phyloP scores from a whole-genome alignment of 2,888 invertebrate genomes.

The Blastobasis lacticolella region DNA sequence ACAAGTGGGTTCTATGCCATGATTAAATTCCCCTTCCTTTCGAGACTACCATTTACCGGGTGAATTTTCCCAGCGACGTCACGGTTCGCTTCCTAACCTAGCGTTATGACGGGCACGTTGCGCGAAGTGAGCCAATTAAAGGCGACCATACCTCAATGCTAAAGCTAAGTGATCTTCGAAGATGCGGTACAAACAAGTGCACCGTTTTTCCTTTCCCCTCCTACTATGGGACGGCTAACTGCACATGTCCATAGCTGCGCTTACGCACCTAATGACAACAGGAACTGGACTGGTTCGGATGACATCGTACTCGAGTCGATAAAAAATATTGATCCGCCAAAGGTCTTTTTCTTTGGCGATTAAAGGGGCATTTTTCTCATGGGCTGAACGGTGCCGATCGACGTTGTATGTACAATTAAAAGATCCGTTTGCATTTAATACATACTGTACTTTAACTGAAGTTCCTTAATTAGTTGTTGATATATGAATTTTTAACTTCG shows the following conservation, averaged over 20 bases:
- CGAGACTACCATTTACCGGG: too few relatives aligned
- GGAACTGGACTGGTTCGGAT: constrained; percentile 39
- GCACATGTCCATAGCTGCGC: background rate
- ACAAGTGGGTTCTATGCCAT: too few relatives aligned
- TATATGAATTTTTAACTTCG: too few relatives aligned
- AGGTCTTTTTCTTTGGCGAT: background rate
- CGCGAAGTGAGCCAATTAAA: background rate
- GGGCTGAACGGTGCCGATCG: background rate
- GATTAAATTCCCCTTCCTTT: too few relatives aligned
- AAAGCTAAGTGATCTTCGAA: constrained; percentile 1
- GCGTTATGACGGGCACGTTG: background rate
- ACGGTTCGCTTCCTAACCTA: background rate
- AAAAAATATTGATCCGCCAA: constrained; percentile 18
- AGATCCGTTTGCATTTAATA: too few relatives aligned
- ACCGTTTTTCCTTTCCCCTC: constrained; percentile 8
- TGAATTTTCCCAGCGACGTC: too few relatives aligned
- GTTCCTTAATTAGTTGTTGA: too few relatives aligned
- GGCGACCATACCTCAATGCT: background rate
- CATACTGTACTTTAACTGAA: too few relatives aligned
- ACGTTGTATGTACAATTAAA: too few relatives aligned
- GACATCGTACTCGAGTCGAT: constrained; percentile 16
- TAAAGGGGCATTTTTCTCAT: background rate
- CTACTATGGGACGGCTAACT: constrained; percentile 2
- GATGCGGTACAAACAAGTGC: constrained; percentile 7
- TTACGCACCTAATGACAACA: constrained; percentile 32